Evolutionary conservation across 1,140 invertebrate genomes (phyloP), one percentile per base, ranked within the genome.

Genomic region (Frieseomelitta varia): DNA sequence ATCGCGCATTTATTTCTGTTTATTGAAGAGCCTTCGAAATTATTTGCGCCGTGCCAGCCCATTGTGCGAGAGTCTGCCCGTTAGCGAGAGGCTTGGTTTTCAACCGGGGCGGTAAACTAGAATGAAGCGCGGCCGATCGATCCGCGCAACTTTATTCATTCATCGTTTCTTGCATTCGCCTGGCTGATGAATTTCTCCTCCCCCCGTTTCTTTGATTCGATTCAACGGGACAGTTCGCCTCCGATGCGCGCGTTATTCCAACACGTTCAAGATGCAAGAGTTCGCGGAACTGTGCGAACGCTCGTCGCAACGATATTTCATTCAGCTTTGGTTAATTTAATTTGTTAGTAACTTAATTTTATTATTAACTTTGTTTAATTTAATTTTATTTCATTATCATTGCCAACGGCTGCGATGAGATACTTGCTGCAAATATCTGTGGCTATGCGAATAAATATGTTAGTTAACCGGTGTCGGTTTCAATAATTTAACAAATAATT

Each of bases 1-100:
- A 72, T 73, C 65, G 61, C 63, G 69, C 75, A 75, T 84, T 84
- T 84, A 84, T 84, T 84, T 84, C 81, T 79, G 81, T 79, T 84
- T 71, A 71, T 71, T 84, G 55, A 71, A 84, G 81, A 63, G 76
- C 81, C 81, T 84, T 71, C 76, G 67, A 79, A 84, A 79, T 84
- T 79, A 84, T 84, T 84, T 79, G 81, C 74, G 51, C 75, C 39
- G 53, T 53, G 30, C 61, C 67, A 61, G 74, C 53, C 75, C 76
- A 83, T 83, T 83, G 81, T 83, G 27, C 65, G 8, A 14, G 8
- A 19, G 34, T 12, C 53, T n/a, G 21, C 27, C 55, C 51, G 71
- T 81, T 77, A 82, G 19, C 51, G 24, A 27, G n/a, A 53, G 34
- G 51, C 53, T 51, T 15, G 63, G 53, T 61, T 78, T 78, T n/a